These are phyloP conservation scores for Epizoanthus ramosus DNA, from an alignment of 92 coral and sea anemone genomes.

Conservation along the genomic window DNA sequence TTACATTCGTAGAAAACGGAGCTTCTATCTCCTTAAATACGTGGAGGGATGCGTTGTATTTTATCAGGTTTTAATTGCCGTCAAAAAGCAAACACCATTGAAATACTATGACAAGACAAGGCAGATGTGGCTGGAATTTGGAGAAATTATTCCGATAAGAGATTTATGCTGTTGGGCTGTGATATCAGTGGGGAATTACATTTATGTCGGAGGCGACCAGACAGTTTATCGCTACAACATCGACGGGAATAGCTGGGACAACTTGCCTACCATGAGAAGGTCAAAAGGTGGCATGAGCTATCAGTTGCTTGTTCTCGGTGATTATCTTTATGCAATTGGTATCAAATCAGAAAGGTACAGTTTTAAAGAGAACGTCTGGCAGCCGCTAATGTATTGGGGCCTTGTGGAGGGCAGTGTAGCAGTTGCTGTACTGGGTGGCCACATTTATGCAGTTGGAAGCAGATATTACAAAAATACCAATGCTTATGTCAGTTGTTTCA, in stretches of 20 bases:
- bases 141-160: not conserved
- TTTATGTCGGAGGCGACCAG: constrained; percentile 3
- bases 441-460: not conserved
- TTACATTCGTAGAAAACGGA: too few species aligned
- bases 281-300: too few species aligned
- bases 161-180: not conserved
- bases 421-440: not conserved
- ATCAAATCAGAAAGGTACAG: too few species aligned
- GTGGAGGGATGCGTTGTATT: too few species aligned
- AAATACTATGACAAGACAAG: not conserved
- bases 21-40: too few species aligned
- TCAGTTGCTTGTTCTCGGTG: too few species aligned
- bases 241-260: constrained; percentile 22
- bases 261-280: not conserved
- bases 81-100: not conserved
- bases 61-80: constrained; percentile 3
- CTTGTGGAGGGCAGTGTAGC: not conserved
- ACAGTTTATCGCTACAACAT: constrained; percentile 20
- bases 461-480: not conserved
- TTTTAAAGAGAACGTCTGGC: too few species aligned
- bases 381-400: too few species aligned
- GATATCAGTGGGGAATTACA: not conserved
- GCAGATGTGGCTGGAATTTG: not conserved
- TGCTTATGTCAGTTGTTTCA: not conserved
- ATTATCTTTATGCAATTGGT: too few species aligned